Conservation (phyloP, 1,140 invertebrate species). For the Panagrolaimus sp. region DNA sequence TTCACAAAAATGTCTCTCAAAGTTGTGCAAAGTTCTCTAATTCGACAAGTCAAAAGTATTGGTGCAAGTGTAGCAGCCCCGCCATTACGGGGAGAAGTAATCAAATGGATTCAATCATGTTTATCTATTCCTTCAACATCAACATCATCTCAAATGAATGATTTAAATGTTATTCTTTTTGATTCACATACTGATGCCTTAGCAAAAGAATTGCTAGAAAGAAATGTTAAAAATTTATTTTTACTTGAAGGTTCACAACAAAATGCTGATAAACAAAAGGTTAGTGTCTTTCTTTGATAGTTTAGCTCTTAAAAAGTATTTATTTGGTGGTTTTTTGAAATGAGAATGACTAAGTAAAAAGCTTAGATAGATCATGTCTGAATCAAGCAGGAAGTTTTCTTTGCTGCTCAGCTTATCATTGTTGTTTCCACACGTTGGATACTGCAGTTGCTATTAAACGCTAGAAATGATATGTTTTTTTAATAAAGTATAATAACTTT, state of each 20-base stretch:
- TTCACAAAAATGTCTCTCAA: background rate
- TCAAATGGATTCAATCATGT: background rate
- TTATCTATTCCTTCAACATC: background rate
- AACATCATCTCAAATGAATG: background rate
- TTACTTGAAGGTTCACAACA: background rate
- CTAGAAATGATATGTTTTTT: too few relatives aligned
- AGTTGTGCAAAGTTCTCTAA: background rate
- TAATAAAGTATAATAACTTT: too few relatives aligned
- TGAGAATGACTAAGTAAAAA: too few relatives aligned
- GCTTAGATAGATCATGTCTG: too few relatives aligned
- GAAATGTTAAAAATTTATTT: background rate
- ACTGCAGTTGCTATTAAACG: too few relatives aligned
- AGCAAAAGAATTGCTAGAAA: background rate
- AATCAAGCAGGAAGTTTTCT: too few relatives aligned
- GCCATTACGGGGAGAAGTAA: background rate
- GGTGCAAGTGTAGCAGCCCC: background rate
- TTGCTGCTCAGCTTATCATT: too few relatives aligned
- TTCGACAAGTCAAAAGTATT: background rate
- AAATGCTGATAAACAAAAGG: background rate
- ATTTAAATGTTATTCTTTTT: slow-evolving; percentile 2
- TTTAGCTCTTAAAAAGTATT: too few relatives aligned
- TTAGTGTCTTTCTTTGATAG: slow-evolving; percentile 4
- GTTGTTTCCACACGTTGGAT: too few relatives aligned
- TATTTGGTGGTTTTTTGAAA: too few relatives aligned
- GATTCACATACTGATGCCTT: background rate